phyloP scores from a whole-genome alignment of 1,140 invertebrate species.

The Latrodectus geometricus region DNA sequence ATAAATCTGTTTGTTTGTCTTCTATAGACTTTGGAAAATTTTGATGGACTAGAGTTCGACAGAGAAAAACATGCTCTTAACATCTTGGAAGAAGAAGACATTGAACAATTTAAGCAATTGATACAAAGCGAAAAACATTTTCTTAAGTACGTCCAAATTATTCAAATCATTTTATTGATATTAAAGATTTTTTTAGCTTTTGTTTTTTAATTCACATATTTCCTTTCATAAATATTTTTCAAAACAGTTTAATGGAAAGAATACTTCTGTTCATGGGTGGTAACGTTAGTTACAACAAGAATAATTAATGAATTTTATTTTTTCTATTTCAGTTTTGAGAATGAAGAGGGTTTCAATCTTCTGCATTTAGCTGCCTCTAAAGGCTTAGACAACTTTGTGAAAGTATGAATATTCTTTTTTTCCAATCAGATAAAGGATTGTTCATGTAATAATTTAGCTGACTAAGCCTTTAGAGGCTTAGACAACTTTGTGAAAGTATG shows the following conservation, averaged over 20 bases:
- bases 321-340: constrained; percentile 2
- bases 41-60: too few species aligned
- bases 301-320: neutral
- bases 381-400: constrained; percentile 7
- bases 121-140: neutral
- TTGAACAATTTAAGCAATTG: neutral
- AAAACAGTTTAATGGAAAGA: too few species aligned
- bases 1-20: too few species aligned
- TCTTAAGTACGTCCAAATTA: neutral
- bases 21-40: too few species aligned
- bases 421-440: too few species aligned
- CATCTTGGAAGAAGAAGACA: neutral
- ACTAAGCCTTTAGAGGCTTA: constrained; percentile 12
- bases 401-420: neutral
- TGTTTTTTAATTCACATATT: neutral
- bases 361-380: constrained; percentile 22
- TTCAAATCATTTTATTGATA: too few species aligned
- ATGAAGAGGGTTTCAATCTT: constrained; percentile 25
- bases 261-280: too few species aligned
- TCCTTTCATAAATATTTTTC: too few species aligned
- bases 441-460: too few species aligned
- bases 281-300: too few species aligned
- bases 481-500: constrained; percentile 12
- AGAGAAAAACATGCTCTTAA: too few species aligned
- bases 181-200: neutral